Evolutionary conservation across 37 sponge, comb jelly and placozoan genomes (phyloP).

Genomic region (Ianthella basta): DNA sequence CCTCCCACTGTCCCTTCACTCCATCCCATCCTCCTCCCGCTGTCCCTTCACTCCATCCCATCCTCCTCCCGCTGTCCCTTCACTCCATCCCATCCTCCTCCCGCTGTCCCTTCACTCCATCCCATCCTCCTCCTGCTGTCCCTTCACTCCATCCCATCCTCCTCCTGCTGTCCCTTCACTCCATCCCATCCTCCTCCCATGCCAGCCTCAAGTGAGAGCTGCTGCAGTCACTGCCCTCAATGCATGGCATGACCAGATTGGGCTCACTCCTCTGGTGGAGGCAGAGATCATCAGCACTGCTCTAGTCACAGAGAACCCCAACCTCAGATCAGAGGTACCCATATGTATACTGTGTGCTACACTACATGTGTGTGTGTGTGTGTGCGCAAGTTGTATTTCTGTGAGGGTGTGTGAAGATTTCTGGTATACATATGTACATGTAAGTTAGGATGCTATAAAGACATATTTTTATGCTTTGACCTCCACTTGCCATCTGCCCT

Average conservation of each 20-base stretch:
- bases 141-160: not conserved
- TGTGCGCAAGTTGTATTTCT: not conserved
- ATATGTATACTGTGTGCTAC: too few species aligned
- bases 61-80: too few species aligned
- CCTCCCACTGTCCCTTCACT: not conserved
- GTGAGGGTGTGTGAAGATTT: not conserved
- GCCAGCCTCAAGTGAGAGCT: constrained; percentile 66
- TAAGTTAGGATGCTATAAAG: not conserved
- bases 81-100: too few species aligned
- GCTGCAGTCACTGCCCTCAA: constrained; percentile 73
- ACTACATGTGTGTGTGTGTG: not conserved
- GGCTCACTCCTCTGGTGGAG: constrained; percentile 67
- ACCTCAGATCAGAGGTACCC: constrained; percentile 77
- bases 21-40: not conserved
- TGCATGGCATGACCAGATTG: constrained; percentile 56
- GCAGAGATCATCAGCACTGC: constrained; percentile 66
- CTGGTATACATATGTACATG: not conserved
- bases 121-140: not conserved
- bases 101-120: too few species aligned
- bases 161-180: too few species aligned
- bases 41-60: too few species aligned
- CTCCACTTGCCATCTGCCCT: not conserved
- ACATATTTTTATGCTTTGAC: not conserved
- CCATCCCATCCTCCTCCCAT: not conserved
- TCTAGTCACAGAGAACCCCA: constrained; percentile 84